phyloP scores from a whole-genome alignment of 2,888 invertebrate genomes.

The Notodonta ziczac region DNA sequence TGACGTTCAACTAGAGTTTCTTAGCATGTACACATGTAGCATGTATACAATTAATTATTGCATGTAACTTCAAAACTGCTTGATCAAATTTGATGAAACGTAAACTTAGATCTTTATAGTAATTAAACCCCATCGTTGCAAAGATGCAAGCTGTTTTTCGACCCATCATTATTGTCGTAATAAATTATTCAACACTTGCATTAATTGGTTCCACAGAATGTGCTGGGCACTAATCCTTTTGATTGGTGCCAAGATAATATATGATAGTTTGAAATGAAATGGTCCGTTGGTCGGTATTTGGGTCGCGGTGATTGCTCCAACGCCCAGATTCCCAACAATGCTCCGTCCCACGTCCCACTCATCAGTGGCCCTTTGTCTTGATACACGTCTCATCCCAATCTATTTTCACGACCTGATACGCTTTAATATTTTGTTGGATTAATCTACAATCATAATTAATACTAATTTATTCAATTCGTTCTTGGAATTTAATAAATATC shows the following conservation, averaged over 20 bases:
- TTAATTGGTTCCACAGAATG: slow-evolving; percentile 37
- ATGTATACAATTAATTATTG: no score
- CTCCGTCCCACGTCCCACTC: slow-evolving; percentile 52
- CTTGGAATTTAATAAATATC: neutral
- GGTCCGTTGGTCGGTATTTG: slow-evolving; percentile 58
- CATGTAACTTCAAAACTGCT: no score
- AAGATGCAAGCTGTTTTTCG: no score
- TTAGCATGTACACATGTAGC: neutral
- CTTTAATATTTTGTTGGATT: neutral
- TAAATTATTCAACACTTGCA: slow-evolving; percentile 20
- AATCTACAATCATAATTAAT: neutral
- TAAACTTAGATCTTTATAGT: no score
- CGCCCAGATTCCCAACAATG: slow-evolving; percentile 64
- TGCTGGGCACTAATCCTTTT: slow-evolving; percentile 29
- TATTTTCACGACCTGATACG: slow-evolving; percentile 26
- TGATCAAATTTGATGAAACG: no score
- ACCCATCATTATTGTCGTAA: neutral
- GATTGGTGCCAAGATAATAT: slow-evolving; percentile 39
- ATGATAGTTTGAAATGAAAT: slow-evolving; percentile 46
- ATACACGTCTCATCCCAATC: slow-evolving; percentile 40
- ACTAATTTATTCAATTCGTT: neutral
- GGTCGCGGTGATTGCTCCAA: slow-evolving; percentile 69
- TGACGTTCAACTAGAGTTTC: slow-evolving; percentile 42
- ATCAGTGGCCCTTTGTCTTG: slow-evolving; percentile 61
- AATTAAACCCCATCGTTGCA: no score